Evolutionary conservation across 2,113 vertebrate species (phyloP), one percentile per base, ranked within the genome.

Genomic region (Aleadryas rufinucha): DNA sequence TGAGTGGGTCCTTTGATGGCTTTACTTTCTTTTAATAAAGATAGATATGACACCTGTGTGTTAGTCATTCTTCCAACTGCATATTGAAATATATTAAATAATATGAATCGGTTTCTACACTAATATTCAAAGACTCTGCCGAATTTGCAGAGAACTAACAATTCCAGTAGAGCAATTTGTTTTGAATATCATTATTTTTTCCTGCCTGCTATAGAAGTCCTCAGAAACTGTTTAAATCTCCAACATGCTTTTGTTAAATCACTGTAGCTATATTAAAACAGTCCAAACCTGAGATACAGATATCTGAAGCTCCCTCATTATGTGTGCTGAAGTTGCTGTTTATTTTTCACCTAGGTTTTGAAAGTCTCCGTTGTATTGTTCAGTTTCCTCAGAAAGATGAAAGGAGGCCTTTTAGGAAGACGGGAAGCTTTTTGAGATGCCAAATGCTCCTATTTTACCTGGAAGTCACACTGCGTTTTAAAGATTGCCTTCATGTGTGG

Each of bases 141-240:
- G 71, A 90, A 63, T 86, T 88, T 84, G 26, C 41, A 88, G 49
- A 31, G 35, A 78, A 44, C 61, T 94, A 87, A 39, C 35, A 82
- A 64, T 91, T 93, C 80, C 47, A 69, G 41, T 63, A 37, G 35
- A 90, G 11, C 71, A 88, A 70, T 82, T 91, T 89, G 28, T 70
- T 92, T 91, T 95, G 77, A 94, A 37, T 75, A 52, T 84, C 15
- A 26, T 64, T 20, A 31, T 86, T 96, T 13, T 88, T 94, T 92
- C 47, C 60, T 80, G 71, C 30, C 68, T 83, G 50, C 71, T 84
- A 27, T 22, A 84, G 83, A 94, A 95, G 86, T 70, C 71, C 50
- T 80, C 79, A 71, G 68, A 83, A 93, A 35, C 41, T 1, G 0
- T 78, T 96, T 69, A 71, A 72, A 70, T 90, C 54, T 85, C 59